Evolutionary conservation across 2,888 invertebrate genomes (phyloP).

Genomic region (Rotaria socialis): DNA sequence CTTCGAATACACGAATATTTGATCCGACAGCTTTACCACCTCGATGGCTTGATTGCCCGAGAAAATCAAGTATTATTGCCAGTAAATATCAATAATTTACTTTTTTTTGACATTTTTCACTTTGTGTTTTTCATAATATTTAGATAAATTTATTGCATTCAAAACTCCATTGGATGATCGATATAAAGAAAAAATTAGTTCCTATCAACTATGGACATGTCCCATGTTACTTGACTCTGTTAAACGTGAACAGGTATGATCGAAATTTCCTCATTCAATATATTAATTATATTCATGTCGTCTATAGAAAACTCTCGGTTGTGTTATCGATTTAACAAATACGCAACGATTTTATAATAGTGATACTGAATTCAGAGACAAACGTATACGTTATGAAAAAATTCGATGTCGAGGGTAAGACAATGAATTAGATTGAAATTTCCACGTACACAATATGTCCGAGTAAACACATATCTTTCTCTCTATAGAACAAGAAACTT

Average conservation of each 20-base stretch:
- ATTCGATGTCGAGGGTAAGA: slow-evolving; percentile 73
- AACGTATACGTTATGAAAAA: slow-evolving; percentile 78
- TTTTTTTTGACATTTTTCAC: background rate
- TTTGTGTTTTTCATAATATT: slow-evolving; percentile 9
- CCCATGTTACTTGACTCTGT: slow-evolving; percentile 65
- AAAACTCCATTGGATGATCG: slow-evolving; percentile 82
- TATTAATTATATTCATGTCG: background rate
- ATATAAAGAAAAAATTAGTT: slow-evolving; percentile 80
- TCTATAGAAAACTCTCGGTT: slow-evolving; percentile 74
- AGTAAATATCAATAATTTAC: slow-evolving; percentile 49
- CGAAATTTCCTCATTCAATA: slow-evolving; percentile 1
- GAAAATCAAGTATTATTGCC: slow-evolving; percentile 58
- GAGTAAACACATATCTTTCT: no score
- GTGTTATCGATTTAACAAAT: slow-evolving; percentile 95
- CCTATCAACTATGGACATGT: slow-evolving; percentile 68
- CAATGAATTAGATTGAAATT: background rate
- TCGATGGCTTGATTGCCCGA: slow-evolving; percentile 62
- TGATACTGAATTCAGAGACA: slow-evolving; percentile 72
- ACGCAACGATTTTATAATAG: slow-evolving; percentile 86
- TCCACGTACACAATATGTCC: no score
- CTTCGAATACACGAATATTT: slow-evolving; percentile 13
- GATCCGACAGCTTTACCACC: slow-evolving; percentile 54
- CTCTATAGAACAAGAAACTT: no score
- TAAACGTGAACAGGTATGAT: background rate
- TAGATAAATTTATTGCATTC: slow-evolving; percentile 76